phyloP scores from a whole-genome alignment of 2,888 invertebrate species.

The Acleris sparsana region DNA sequence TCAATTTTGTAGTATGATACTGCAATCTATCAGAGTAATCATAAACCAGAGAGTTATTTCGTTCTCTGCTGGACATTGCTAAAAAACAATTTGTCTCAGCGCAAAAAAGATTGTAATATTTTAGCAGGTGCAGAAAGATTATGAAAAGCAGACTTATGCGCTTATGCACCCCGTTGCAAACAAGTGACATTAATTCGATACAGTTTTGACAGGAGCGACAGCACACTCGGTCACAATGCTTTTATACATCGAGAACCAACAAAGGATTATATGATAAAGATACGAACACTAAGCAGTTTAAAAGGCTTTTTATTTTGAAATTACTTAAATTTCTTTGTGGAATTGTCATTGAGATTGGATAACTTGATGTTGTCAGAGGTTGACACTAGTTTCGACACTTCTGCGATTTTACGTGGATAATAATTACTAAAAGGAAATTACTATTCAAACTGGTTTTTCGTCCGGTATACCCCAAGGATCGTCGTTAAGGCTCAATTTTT shows the following conservation, averaged over 20 bases:
- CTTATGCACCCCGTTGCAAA: constrained; percentile 4
- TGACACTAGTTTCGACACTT: too few species aligned
- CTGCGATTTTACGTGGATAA: too few species aligned
- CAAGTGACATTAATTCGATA: constrained; percentile 36
- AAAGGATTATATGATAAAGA: constrained; percentile 32
- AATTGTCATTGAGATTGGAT: background rate
- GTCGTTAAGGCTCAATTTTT: too few species aligned
- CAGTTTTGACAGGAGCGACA: constrained; percentile 35
- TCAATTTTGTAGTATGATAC: too few species aligned
- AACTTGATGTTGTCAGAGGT: too few species aligned
- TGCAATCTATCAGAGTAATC: too few species aligned
- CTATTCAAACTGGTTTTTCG: too few species aligned
- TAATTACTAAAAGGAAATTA: too few species aligned
- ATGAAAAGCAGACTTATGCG: constrained; percentile 21
- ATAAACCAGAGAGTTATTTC: too few species aligned
- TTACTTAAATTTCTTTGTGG: background rate
- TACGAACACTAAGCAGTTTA: constrained; percentile 12
- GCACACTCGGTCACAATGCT: constrained; percentile 30
- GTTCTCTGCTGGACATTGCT: too few species aligned
- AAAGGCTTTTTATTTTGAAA: constrained; percentile 18
- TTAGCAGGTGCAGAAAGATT: constrained; percentile 23
- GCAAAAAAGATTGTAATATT: background rate
- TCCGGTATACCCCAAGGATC: too few species aligned
- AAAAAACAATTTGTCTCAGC: background rate
- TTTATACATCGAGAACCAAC: constrained; percentile 32